Base-by-base conservation (phyloP, 2,113 vertebrate species). In the Crotophaga sulcirostris region DNA sequence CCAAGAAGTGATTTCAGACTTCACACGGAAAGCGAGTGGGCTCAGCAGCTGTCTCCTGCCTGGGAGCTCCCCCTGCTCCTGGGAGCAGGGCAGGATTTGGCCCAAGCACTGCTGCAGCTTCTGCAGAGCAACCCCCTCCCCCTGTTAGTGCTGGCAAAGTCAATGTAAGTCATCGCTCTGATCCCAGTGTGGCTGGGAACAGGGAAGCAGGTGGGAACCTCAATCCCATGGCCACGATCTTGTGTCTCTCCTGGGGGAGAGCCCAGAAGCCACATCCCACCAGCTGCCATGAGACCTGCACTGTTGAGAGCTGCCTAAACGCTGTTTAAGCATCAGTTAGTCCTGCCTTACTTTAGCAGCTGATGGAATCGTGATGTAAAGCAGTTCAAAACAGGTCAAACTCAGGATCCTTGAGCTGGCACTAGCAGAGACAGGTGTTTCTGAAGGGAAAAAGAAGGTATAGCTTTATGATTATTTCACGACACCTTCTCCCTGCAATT, bases 201-300 rank as follows among this genome's bases (percentile, higher is more conserved):
- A 26, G 72, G 29, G 33, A 29, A 56, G 33, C 33, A 31, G 7
- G 12, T 0, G 3, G 60, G 51, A 81, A 2, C 24, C 0, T 0
- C 1, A 4, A 25, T 64, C 21, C 51, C 28, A 20, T 15, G 87
- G 31, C 54, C 33, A 3, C 17, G 70, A 28, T 38, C 34, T n/a
- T 1, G 0, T 1, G 1, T 23, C 23, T 62, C 24, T 83, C 15
- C 54, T 20, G 28, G 13, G 11, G 36, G 42, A 56, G 28, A 56
- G 15, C 33, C 31, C 40, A 26, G 28, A 38, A 79, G 60, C n/a
- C 1, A 1, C 62, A 31, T 49, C 56, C 56, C 55, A 16, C 11
- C 1, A 3, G 24, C 24, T 63, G 42, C 36, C 23, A 17, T 1
- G 1, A 19, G 47, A 15, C 21, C 26, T 56, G 25, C 1, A 4